Conservation (phyloP, 2,113 vertebrate species). For the Cyphomyrus plagiostoma region DNA sequence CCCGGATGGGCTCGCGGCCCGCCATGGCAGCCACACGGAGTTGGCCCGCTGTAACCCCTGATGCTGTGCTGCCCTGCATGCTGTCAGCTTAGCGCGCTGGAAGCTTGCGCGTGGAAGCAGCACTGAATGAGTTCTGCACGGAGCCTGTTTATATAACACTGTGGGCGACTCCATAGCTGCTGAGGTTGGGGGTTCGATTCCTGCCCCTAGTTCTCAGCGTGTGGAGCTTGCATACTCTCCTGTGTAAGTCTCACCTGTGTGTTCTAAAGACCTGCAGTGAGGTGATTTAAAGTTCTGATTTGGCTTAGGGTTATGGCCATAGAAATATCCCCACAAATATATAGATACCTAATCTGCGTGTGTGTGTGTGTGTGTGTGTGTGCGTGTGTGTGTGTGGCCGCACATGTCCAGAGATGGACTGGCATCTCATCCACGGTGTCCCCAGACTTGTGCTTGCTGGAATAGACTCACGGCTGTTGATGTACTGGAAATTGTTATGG, state of each 20-base stretch:
- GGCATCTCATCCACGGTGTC: neutral
- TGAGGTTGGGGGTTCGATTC: neutral
- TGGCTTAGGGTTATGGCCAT: neutral
- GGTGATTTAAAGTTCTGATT: neutral
- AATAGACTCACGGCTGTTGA: neutral
- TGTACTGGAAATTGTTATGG: neutral
- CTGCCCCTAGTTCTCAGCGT: neutral
- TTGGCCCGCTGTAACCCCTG: neutral
- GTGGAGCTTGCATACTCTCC: neutral
- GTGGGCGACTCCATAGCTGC: neutral
- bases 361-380: neutral
- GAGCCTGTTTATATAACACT: neutral
- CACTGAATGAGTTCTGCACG: neutral
- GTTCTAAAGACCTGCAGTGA: neutral
- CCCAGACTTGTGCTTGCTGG: neutral
- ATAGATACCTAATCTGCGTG: neutral
- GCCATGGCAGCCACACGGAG: neutral
- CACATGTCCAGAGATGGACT: neutral
- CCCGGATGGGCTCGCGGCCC: neutral
- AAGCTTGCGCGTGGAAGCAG: neutral
- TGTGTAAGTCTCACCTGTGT: neutral
- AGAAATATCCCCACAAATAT: neutral
- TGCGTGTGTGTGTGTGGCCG: neutral
- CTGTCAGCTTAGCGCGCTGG: neutral
- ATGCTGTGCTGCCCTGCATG: neutral